phyloP scores from a whole-genome alignment of 2,113 vertebrate species.

The Indri indri region DNA sequence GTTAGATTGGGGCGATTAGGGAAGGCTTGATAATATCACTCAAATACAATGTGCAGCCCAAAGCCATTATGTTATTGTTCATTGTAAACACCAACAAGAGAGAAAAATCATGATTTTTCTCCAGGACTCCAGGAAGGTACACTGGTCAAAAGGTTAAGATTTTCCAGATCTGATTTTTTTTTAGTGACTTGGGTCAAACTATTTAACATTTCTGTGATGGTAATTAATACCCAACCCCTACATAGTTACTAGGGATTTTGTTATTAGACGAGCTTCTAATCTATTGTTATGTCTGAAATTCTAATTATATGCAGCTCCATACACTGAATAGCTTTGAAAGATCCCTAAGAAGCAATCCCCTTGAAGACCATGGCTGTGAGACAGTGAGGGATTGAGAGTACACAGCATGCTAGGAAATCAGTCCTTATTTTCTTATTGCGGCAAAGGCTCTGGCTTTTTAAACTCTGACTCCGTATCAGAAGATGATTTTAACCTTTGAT shows the following conservation, averaged over 20 bases:
- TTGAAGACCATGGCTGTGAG: background rate
- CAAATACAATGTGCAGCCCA: background rate
- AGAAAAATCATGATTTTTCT: background rate
- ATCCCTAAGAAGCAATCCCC: background rate
- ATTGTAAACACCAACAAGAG: background rate
- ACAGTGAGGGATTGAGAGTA: background rate
- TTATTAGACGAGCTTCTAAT: constrained; percentile 15
- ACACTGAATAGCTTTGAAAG: background rate
- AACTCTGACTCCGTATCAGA: background rate
- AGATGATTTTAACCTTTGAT: background rate
- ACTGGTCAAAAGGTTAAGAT: background rate
- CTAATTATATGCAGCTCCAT: background rate
- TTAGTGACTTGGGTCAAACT: background rate
- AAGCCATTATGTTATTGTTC: background rate
- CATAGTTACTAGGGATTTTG: background rate
- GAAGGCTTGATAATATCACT: background rate
- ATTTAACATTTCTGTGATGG: background rate
- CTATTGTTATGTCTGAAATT: constrained; percentile 33
- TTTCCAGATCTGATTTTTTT: background rate
- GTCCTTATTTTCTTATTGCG: background rate
- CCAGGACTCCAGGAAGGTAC: background rate
- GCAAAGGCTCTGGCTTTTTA: background rate
- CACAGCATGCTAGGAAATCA: background rate
- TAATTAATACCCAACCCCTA: background rate
- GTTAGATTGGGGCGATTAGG: background rate